Evolutionary conservation across 2,888 invertebrate species (phyloP).

Genomic region (Odontothrips loti): DNA sequence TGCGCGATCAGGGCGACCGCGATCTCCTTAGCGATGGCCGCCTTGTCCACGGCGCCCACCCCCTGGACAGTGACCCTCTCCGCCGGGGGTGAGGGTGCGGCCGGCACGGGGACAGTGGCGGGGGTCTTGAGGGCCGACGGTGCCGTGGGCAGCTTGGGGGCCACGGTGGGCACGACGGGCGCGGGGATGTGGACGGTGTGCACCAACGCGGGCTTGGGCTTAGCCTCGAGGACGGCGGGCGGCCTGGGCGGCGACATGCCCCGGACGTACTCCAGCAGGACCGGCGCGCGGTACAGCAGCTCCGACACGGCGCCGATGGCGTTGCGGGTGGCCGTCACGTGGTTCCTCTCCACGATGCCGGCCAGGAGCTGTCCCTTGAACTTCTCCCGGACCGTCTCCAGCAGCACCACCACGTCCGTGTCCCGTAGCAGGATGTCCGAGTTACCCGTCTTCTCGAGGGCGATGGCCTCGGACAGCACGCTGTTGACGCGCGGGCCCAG

Average conservation of each 20-base stretch:
- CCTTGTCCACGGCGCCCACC: slow-evolving; percentile 70
- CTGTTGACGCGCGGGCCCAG: slow-evolving; percentile 75
- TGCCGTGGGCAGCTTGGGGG: slow-evolving; percentile 38
- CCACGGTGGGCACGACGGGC: slow-evolving; percentile 40
- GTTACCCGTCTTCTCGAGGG: slow-evolving; percentile 70
- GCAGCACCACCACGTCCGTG: slow-evolving; percentile 65
- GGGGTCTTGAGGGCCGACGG: too few relatives aligned
- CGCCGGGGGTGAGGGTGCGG: slow-evolving; percentile 45
- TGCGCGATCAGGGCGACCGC: slow-evolving; percentile 73
- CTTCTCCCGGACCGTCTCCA: slow-evolving; percentile 83
- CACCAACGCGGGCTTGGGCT: slow-evolving; percentile 2
- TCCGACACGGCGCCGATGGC: slow-evolving; percentile 73
- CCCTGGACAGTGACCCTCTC: slow-evolving; percentile 59
- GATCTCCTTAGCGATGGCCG: slow-evolving; percentile 74
- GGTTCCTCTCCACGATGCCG: slow-evolving; percentile 58
- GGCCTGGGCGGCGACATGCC: slow-evolving; percentile 16
- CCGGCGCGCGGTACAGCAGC: slow-evolving; percentile 62
- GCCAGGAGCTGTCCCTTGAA: slow-evolving; percentile 72
- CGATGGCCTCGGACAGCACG: slow-evolving; percentile 69
- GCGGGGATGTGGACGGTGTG: slow-evolving; percentile 36
- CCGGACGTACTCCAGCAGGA: slow-evolving; percentile 30
- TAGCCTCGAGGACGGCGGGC: slow-evolving; percentile 8
- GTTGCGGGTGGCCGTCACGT: slow-evolving; percentile 66
- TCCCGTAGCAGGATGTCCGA: slow-evolving; percentile 69
- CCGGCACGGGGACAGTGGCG: slow-evolving; percentile 39